These are phyloP conservation scores for Drosophila flavopinicola DNA, from an alignment of 2,888 invertebrate species.

Conservation along the genomic window DNA sequence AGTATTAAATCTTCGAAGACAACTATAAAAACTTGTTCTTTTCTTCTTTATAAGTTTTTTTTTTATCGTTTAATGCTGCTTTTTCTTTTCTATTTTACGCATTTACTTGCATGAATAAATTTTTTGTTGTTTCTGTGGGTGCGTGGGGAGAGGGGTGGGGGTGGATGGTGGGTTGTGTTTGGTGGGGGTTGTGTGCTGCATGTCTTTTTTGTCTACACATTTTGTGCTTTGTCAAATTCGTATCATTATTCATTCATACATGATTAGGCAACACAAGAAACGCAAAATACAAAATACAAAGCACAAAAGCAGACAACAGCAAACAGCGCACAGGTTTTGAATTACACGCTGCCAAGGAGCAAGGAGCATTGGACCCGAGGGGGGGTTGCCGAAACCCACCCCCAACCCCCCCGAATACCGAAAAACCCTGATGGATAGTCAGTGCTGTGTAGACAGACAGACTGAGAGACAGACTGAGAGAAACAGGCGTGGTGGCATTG, in stretches of 20 bases:
- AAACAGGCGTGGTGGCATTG: conserved; percentile 74
- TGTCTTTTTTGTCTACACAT: conserved; percentile 61
- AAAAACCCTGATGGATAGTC: conserved; percentile 47
- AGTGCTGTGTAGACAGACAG: conserved; percentile 9
- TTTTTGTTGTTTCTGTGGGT: conserved; percentile 27
- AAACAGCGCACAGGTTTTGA: conserved; percentile 67
- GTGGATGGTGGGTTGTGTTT: no score
- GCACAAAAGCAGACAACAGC: conserved; percentile 36
- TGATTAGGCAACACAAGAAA: conserved; percentile 65
- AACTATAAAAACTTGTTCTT: not conserved
- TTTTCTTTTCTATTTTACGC: conserved; percentile 42
- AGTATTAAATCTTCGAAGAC: not conserved
- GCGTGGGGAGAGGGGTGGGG: no score
- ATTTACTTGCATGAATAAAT: conserved; percentile 78
- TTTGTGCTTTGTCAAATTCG: conserved; percentile 78
- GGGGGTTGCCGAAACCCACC: conserved; percentile 26
- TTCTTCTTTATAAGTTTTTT: conserved; percentile 21
- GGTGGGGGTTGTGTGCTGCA: conserved; percentile 41
- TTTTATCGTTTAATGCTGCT: conserved; percentile 5
- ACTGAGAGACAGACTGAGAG: no score
- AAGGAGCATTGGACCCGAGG: conserved; percentile 27
- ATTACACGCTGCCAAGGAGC: conserved; percentile 58
- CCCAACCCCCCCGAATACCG: not conserved
- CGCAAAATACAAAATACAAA: conserved; percentile 23
- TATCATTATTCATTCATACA: conserved; percentile 81